Base-by-base conservation (phyloP, 1,140 invertebrate species). In the Pseudomyrmex dendroicus region DNA sequence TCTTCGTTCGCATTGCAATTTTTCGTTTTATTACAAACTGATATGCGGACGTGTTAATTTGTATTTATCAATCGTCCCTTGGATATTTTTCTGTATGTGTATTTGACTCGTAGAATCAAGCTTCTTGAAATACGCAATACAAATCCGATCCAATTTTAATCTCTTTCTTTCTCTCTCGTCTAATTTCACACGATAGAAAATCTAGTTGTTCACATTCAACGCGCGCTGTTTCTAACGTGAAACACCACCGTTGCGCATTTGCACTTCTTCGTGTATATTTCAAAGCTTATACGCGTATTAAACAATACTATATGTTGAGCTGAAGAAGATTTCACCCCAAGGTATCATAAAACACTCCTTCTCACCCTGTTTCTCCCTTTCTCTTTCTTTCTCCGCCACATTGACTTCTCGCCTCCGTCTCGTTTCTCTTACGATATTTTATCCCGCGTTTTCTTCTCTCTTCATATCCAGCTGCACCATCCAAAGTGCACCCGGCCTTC, bases 381-480 rank as follows among this genome's bases (percentile, higher is more conserved):
- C 13, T 67, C 13, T 48, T n/a, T 48, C 63, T 64, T n/a, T 46
- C 44, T 66, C 10, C 48, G 12, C 3, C 61, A 22, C 61, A 59
- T 78, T 57, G 54, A 68, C 54, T 70, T 50, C 20, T 61, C 64
- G 8, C 66, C 52, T 25, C 22, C 35, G 48, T 80, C 35, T 84
- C 48, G 25, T 66, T 44, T 52, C 56, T 77, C 54, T 83, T 84
- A 59, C 66, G 66, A 80, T 80, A 70, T 80, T 72, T 80, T 44
- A 46, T 4, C 17, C 62, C 50, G 59, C 56, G 59, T 63, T 20
- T 17, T 35, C 35, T 52, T 44, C 61, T 56, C 25, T 13, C 35
- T 1, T 15, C 35, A 46, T 10, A 52, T 20, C 13, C 48, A 20
- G 54, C 72, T 52, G 54, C 76, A 70, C 4, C 50, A 73, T 35